Base-by-base conservation (phyloP, 2,888 invertebrate species). In the Conops quadrifasciatus region DNA sequence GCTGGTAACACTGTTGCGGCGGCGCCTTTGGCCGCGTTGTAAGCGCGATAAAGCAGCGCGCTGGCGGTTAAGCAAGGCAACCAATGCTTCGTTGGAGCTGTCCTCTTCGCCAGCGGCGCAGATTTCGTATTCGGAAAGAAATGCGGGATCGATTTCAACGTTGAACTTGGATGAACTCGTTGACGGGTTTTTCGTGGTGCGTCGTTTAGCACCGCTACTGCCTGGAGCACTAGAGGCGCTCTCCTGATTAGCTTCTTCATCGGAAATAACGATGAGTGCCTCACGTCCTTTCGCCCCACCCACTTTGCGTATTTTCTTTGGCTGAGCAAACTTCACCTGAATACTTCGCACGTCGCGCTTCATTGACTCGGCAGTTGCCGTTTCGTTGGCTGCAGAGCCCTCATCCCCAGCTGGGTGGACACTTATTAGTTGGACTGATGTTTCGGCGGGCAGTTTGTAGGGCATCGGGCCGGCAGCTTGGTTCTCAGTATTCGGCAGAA, bases 371-470 rank as follows among this genome's bases (percentile, higher is more conserved):
- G 19, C 15, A 16, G 51, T 66, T 36, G 19, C n/a, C 28, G 43
- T 1, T 43, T 43, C 43, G 19, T 2, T 1, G 2, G 49, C 21
- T 24, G 24, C n/a, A 13, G 24, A 1, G n/a, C 21, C 19, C 15
- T 58, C 58, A 24, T 58, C 28, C 2, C 26, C 58, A 24, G 49
- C n/a, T 19, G 15, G 4, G 1, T 83, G 84, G 16, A 86, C 82
- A 1, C 82, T 84, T 15, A 85, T 82, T 67, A 85, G 76, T 67
- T 85, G 85, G 0, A 85, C 85, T 0, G 85, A 85, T 4, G 86
- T 85, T 73, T 85, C 85, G 19, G 85, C 84, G 2, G 85, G 85
- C 56, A 85, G 71, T 70, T 84, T 85, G 66, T 85, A 86, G 0
- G 84, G 81, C 72, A 85, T 82, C 5, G 82, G 78, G 13, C 78